Conservation (phyloP, 2,888 invertebrate species). For the Calliphora vomitoria region DNA sequence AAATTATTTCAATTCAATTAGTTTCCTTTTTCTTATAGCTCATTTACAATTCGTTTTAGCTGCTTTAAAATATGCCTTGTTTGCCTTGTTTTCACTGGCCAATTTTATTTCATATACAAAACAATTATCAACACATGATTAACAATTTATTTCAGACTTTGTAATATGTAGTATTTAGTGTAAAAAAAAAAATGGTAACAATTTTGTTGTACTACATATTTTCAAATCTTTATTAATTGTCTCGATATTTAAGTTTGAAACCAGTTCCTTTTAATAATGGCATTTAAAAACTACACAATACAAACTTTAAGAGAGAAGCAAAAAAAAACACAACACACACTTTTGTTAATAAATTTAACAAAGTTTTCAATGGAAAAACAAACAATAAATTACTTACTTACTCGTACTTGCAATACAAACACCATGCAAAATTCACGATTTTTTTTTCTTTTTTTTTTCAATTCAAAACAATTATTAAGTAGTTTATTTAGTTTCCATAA, state of each 20-base stretch:
- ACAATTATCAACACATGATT: constrained; percentile 36
- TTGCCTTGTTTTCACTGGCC: neutral
- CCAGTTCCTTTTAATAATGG: constrained; percentile 23
- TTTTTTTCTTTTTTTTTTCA: constrained; percentile 24
- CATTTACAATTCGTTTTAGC: neutral
- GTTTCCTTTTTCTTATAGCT: neutral
- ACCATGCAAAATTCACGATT: constrained; percentile 33
- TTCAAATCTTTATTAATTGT: constrained; percentile 37
- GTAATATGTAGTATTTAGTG: constrained; percentile 1
- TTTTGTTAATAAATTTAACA: constrained; percentile 16
- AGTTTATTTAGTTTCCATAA: neutral
- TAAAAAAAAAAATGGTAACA: constrained; percentile 21
- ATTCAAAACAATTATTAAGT: constrained; percentile 29
- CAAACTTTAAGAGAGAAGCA: neutral
- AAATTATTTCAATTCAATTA: neutral
- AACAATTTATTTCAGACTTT: constrained; percentile 13
- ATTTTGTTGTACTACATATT: neutral
- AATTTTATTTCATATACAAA: neutral
- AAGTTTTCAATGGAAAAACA: constrained; percentile 27
- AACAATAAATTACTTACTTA: constrained; percentile 17
- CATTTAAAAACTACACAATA: neutral
- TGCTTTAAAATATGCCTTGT: neutral
- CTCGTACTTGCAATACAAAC: constrained; percentile 26
- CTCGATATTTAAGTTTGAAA: constrained; percentile 21
- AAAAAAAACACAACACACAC: neutral